A percentile compares a stretch with the other conserved stretches of the same genome.
Conservation (phyloP, 2,113 vertebrate species). For the Epinephelus lanceolatus region DNA sequence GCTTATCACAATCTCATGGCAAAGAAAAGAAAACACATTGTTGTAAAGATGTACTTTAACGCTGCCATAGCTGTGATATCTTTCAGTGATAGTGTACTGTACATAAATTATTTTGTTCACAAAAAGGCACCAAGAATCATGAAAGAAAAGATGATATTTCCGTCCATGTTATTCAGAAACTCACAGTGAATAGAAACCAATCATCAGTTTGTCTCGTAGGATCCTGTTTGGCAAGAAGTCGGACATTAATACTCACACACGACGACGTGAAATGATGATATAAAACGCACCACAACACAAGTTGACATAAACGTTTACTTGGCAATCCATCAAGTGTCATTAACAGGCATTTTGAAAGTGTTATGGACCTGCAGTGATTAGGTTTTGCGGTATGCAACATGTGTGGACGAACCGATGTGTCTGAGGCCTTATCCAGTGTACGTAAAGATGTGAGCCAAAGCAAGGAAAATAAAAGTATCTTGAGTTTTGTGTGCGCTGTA, state of each 20-base stretch:
- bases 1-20: slow-evolving; percentile 11
- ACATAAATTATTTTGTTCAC: slow-evolving; percentile 60
- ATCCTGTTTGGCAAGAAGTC: slow-evolving; percentile 39
- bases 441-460: slow-evolving; percentile 61
- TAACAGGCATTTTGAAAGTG: slow-evolving; percentile 39
- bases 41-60: slow-evolving; percentile 35
- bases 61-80: slow-evolving; percentile 34
- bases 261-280: slow-evolving; percentile 22
- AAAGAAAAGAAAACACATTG: slow-evolving; percentile 31
- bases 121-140: slow-evolving; percentile 83
- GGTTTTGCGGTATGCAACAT: slow-evolving; percentile 39
- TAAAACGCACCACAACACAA: slow-evolving; percentile 56
- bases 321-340: slow-evolving; percentile 38
- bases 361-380: slow-evolving; percentile 59
- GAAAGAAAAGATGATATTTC: slow-evolving; percentile 24
- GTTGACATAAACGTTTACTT: slow-evolving; percentile 30
- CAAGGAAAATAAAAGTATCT: slow-evolving; percentile 6
- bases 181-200: slow-evolving; percentile 54
- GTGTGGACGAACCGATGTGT: slow-evolving; percentile 53
- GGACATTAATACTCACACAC: slow-evolving; percentile 22
- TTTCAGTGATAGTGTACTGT: slow-evolving; percentile 63
- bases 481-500: slow-evolving; percentile 38
- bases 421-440: slow-evolving; percentile 79
- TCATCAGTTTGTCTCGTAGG: slow-evolving; percentile 29
- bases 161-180: slow-evolving; percentile 35